Conservation (phyloP, 2,113 vertebrate genomes). For the Carettochelys insculpta region DNA sequence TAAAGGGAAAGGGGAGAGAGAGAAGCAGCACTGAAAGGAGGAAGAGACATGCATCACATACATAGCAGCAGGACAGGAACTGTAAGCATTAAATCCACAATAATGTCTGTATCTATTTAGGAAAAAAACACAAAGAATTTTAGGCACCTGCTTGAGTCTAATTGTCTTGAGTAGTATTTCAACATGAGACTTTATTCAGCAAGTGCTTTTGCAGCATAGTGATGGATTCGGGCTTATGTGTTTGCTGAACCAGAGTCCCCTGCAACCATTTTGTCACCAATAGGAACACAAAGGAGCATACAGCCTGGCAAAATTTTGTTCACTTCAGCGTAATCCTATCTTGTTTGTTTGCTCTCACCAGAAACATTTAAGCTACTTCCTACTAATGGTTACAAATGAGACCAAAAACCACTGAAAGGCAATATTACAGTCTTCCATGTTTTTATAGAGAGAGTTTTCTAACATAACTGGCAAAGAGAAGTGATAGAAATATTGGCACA, state of each 20-base stretch:
- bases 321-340: constrained; percentile 15
- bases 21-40: constrained; percentile 2
- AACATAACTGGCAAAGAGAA: too few species aligned
- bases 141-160: neutral
- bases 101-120: accelerated
- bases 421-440: neutral
- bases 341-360: accelerated
- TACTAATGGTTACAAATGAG: neutral
- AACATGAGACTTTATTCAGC: neutral
- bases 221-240: accelerated
- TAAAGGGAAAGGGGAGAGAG: neutral
- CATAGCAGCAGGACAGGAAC: neutral
- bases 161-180: neutral
- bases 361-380: neutral
- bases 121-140: neutral
- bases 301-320: accelerated
- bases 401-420: neutral
- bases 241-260: neutral
- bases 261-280: neutral
- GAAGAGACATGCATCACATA: neutral
- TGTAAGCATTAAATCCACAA: neutral
- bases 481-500: constrained; percentile 48
- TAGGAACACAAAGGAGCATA: neutral
- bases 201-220: neutral
- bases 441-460: too few species aligned